Conservation (phyloP, 2,888 invertebrate genomes). For the Priocnemis perturbator region DNA sequence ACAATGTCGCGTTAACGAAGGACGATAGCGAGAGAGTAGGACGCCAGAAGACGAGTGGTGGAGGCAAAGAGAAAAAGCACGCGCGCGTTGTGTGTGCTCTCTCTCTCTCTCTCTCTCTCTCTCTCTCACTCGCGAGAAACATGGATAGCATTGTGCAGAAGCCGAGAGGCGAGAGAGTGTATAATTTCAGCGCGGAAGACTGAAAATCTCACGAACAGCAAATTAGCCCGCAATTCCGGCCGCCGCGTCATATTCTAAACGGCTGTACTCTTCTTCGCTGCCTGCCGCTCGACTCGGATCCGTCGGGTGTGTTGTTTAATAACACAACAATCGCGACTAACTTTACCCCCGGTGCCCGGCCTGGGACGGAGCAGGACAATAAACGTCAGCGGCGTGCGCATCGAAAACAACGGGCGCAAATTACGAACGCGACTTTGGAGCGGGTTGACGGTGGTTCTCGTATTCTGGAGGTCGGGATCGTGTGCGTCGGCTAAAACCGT, state of each 20-base stretch:
- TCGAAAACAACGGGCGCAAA: constrained; percentile 13
- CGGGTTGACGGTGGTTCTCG: too few relatives aligned
- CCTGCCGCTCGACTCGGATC: constrained; percentile 10
- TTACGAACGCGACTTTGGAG: neutral
- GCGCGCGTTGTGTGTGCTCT: too few relatives aligned
- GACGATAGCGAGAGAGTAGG: neutral
- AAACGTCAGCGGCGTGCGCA: constrained; percentile 10
- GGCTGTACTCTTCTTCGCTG: neutral
- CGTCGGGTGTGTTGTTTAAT: constrained; percentile 37
- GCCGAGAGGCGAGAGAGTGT: neutral
- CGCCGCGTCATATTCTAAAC: too few relatives aligned
- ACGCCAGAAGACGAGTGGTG: neutral
- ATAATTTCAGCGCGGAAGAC: neutral
- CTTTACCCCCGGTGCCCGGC: too few relatives aligned
- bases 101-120: too few relatives aligned
- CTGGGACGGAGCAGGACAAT: constrained; percentile 1
- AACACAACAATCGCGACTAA: constrained; percentile 30
- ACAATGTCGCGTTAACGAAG: constrained; percentile 10
- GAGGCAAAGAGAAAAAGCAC: constrained; percentile 9
- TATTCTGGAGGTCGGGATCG: too few relatives aligned
- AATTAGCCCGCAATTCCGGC: too few relatives aligned
- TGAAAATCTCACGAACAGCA: constrained; percentile 1
- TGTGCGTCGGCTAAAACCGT: too few relatives aligned
- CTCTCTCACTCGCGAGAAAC: neutral
- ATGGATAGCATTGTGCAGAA: neutral